Evolutionary conservation across 2,797 vertebrate genomes (phyloP).

Genomic region (Sebastes cheni): DNA sequence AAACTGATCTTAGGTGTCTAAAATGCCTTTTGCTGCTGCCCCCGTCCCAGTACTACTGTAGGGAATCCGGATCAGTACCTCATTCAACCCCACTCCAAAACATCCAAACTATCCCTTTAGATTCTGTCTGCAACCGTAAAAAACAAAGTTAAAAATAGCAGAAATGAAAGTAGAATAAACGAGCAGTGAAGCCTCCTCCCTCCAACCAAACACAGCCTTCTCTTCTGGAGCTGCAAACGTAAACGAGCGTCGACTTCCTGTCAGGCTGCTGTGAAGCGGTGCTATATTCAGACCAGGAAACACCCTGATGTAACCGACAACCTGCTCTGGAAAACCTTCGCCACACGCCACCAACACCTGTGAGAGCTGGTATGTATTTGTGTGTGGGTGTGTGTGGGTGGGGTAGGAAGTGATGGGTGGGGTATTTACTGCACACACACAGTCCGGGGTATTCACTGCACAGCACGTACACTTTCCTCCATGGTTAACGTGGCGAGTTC

Average conservation of each 20-base stretch:
- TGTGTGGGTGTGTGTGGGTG: conserved; percentile 19
- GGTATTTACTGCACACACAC: conserved; percentile 28
- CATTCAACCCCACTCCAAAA: background rate
- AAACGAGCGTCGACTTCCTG: background rate
- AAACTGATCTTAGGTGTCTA: too few species aligned
- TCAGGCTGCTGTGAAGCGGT: background rate
- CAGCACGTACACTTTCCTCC: conserved; percentile 41
- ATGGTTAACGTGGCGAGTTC: conserved; percentile 42
- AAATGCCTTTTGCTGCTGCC: too few species aligned
- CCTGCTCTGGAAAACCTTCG: conserved; percentile 11
- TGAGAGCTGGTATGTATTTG: background rate
- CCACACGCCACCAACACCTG: background rate
- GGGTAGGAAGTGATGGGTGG: conserved; percentile 43
- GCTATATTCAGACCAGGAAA: background rate
- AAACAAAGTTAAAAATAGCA: too few species aligned
- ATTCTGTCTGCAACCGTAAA: background rate
- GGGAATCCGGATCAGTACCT: background rate
- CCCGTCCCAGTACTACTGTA: too few species aligned
- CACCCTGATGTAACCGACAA: background rate
- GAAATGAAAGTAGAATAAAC: too few species aligned
- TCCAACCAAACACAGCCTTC: background rate
- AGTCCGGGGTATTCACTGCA: conserved; percentile 12
- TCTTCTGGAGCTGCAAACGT: background rate
- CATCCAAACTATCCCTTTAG: background rate
- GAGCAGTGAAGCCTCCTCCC: background rate